phyloP scores from a whole-genome alignment of 2,797 vertebrate genomes.

The Paedocypris micromegethes region DNA sequence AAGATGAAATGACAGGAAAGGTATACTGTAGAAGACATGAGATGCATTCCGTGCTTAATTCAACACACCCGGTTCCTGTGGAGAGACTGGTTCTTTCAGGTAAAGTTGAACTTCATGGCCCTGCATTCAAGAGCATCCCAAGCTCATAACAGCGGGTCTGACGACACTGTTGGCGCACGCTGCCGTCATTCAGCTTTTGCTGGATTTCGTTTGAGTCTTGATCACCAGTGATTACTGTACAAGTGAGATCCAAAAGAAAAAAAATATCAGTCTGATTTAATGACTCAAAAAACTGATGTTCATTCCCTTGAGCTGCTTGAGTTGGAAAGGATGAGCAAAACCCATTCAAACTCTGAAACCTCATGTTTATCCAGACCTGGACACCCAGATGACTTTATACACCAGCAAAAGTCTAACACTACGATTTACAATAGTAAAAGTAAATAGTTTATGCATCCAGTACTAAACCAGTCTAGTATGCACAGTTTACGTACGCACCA shows the following conservation, averaged over 20 bases:
- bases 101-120: constrained; percentile 39
- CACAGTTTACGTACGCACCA: too few species aligned
- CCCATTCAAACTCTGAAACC: constrained; percentile 38
- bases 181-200: constrained; percentile 49
- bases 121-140: constrained; percentile 47
- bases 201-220: constrained; percentile 55
- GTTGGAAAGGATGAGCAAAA: constrained; percentile 50
- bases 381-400: too few species aligned
- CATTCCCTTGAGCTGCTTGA: constrained; percentile 53
- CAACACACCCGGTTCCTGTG: constrained; percentile 22
- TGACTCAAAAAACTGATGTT: constrained; percentile 61
- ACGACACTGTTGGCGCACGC: constrained; percentile 49
- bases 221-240: constrained; percentile 59
- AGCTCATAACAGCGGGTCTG: constrained; percentile 39
- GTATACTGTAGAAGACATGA: constrained; percentile 19
- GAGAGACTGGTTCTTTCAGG: constrained; percentile 41
- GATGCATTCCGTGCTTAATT: constrained; percentile 13
- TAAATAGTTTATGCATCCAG: too few species aligned
- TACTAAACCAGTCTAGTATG: too few species aligned
- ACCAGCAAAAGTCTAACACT: too few species aligned
- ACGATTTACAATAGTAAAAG: too few species aligned
- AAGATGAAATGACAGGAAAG: constrained; percentile 26
- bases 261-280: constrained; percentile 59
- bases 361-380: neutral
- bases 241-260: constrained; percentile 56